These are phyloP conservation scores for Pipistrellus nathusii DNA, from an alignment of 2,797 vertebrate species.

Conservation along the genomic window DNA sequence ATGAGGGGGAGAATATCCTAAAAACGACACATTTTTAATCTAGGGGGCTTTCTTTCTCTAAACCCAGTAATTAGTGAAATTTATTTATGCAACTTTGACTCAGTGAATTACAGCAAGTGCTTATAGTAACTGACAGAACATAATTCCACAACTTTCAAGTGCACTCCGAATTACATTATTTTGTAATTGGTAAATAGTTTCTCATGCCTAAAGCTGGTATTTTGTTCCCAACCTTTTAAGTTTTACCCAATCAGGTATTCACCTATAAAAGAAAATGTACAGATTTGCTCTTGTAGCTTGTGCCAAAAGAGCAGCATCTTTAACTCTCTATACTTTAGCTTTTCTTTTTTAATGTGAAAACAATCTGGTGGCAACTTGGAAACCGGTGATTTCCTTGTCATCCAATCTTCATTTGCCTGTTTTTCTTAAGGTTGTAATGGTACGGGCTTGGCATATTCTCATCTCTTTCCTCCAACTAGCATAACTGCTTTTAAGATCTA, in stretches of 20 bases:
- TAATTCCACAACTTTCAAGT: neutral
- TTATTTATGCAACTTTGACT: neutral
- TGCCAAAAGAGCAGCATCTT: neutral
- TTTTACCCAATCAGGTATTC: neutral
- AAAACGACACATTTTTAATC: neutral
- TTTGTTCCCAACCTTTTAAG: neutral
- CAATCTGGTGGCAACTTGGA: neutral
- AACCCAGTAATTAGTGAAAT: conserved; percentile 5
- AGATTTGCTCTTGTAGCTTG: neutral
- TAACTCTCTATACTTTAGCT: neutral
- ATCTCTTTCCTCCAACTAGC: neutral
- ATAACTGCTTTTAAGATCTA: neutral
- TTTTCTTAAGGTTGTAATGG: neutral
- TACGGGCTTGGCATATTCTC: neutral
- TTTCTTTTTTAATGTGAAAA: conserved; percentile 9
- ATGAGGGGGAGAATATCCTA: neutral
- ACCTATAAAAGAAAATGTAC: neutral
- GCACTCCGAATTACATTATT: neutral
- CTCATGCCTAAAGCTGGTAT: too few species aligned
- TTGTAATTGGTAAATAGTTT: neutral
- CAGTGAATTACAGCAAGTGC: neutral
- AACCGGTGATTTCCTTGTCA: neutral
- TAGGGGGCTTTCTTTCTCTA: neutral
- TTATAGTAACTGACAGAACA: neutral
- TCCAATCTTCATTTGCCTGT: neutral